phyloP scores from a whole-genome alignment of 2,113 vertebrate genomes.

The Antidorcas marsupialis region DNA sequence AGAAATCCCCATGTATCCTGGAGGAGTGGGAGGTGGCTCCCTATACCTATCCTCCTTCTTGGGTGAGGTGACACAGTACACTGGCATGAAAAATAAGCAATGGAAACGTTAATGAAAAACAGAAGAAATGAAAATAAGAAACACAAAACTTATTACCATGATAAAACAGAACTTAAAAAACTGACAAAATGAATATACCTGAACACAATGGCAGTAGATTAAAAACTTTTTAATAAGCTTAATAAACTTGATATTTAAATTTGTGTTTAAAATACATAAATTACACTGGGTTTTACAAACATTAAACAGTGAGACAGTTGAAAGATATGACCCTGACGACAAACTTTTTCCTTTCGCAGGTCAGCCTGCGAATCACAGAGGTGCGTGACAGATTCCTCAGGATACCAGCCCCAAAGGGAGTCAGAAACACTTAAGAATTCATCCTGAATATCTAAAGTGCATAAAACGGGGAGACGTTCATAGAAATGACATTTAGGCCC shows the following conservation, averaged over 20 bases:
- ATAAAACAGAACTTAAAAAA: slow-evolving; percentile 82
- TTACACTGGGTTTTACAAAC: background rate
- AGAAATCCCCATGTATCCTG: slow-evolving; percentile 96
- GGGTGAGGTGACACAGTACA: slow-evolving; percentile 98
- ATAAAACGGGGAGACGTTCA: background rate
- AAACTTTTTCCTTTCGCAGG: background rate
- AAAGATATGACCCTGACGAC: background rate
- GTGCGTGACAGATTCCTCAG: background rate
- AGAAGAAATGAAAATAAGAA: slow-evolving; percentile 76
- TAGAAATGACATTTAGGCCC: background rate
- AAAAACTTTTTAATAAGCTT: slow-evolving; percentile 41
- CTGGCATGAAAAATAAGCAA: slow-evolving; percentile 86
- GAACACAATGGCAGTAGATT: slow-evolving; percentile 75
- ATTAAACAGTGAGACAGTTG: background rate
- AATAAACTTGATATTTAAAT: slow-evolving; percentile 20
- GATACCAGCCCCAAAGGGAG: background rate
- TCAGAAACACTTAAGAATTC: background rate
- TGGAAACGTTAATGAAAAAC: slow-evolving; percentile 84
- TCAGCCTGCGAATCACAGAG: background rate
- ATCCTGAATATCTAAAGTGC: background rate
- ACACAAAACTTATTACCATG: slow-evolving; percentile 77
- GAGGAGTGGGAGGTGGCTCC: slow-evolving; percentile 96
- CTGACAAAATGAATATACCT: slow-evolving; percentile 76
- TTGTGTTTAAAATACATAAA: slow-evolving; percentile 9
- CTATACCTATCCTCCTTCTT: slow-evolving; percentile 96